Percentiles rank a stretch among this genome's conserved stretches.
Conservation (phyloP, 2,797 vertebrate genomes). For the Fundulus diaphanus region DNA sequence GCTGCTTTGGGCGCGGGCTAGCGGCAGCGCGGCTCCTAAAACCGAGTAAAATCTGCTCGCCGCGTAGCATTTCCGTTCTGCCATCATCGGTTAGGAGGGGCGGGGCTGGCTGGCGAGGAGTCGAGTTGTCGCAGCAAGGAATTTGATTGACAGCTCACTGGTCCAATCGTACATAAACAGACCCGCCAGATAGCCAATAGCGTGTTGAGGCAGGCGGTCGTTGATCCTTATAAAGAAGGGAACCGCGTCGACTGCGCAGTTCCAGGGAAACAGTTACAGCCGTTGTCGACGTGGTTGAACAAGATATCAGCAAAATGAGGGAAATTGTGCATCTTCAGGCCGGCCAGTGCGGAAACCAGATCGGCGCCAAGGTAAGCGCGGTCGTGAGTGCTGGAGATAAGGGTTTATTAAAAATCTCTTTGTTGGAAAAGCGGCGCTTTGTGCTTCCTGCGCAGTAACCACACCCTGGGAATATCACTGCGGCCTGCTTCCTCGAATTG, state of each 20-base stretch:
- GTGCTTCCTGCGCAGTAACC: slow-evolving; percentile 67
- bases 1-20: not conserved
- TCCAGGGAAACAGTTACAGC: slow-evolving; percentile 19
- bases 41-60: not conserved
- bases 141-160: slow-evolving; percentile 51
- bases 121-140: slow-evolving; percentile 41
- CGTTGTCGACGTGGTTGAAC: rapidly evolving
- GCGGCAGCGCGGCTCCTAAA: not conserved
- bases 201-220: slow-evolving; percentile 42
- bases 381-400: not conserved
- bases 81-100: slow-evolving; percentile 30
- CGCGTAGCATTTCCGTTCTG: slow-evolving; percentile 24
- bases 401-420: not conserved
- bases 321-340: slow-evolving; percentile 88
- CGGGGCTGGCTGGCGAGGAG: slow-evolving; percentile 32
- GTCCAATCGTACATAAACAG: slow-evolving; percentile 51
- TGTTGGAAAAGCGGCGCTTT: slow-evolving; percentile 35
- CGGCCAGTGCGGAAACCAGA: slow-evolving; percentile 87
- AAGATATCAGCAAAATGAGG: slow-evolving; percentile 74
- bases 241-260: not conserved
- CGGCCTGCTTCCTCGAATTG: not conserved
- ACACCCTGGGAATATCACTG: slow-evolving; percentile 62
- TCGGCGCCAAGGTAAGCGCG: slow-evolving; percentile 83
- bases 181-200: slow-evolving; percentile 70
- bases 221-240: slow-evolving; percentile 25